Base-by-base conservation (phyloP, 2,797 vertebrate species). In the Catamblyrhynchus diadema region DNA sequence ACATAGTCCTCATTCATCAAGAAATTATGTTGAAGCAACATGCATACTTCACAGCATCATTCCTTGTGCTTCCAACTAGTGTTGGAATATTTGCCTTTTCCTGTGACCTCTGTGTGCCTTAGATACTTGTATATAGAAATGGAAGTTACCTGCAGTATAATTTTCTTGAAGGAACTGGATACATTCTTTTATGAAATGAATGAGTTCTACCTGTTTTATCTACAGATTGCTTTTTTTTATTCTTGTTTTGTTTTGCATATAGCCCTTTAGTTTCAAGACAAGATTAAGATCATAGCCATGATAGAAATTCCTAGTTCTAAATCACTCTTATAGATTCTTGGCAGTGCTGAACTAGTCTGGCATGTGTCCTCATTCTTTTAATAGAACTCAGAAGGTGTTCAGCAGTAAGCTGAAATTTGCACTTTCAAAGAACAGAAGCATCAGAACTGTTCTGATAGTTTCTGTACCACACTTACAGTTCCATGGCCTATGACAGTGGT, bases 1-100 rank as follows among this genome's bases (percentile, higher is more conserved):
- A 81, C 37, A 82, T 5, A 72, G 67, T 79, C 39, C 37, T 84
- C 56, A 77, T 97, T 95, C 79, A 94, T 96, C 88, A 96, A 86
- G 66, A 64, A 94, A 61, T 22, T 50, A 79, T 93, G 95, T n/a
- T 91, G 62, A 93, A 97, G 59, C 37, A 72, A 67, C 45, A 21
- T 73, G 73, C 18, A 12, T 94, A 51, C 17, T 93, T 80, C 44
- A 71, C 33, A 23, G 25, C 70, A 93, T 41, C 28, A 59, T 90
- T 94, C 48, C 45, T 67, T 62, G 25, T 86, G 65, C 47, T 81
- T 86, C 61, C 90, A 33, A 9, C 28, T 73, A 69, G 11, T 39
- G 28, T 91, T 37, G 14, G 33, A 71, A 39, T 50, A 92, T 90
- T 86, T 96, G 21, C 50, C 60, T 96, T 70, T 90, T 82, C 15